phyloP scores from a whole-genome alignment of 2,797 vertebrate species.

The Sparus aurata region DNA sequence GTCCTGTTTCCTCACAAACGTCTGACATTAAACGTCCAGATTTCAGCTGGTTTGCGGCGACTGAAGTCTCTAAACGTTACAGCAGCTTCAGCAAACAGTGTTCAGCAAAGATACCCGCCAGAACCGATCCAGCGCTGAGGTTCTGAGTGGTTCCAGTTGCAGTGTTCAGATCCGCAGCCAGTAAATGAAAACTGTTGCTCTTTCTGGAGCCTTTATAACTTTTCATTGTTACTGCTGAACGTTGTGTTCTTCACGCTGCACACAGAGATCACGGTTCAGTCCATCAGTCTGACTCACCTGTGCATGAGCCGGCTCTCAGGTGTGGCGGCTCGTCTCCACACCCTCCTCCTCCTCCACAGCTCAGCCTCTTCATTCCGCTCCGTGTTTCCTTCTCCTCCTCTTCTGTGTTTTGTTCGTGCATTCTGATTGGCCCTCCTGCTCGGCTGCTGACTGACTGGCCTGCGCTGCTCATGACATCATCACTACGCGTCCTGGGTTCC shows the following conservation, averaged over 20 bases:
- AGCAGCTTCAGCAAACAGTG: not conserved
- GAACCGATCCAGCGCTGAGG: too few species aligned
- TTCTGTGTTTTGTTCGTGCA: constrained; percentile 21
- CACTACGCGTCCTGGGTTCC: constrained; percentile 48
- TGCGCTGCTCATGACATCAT: constrained; percentile 66
- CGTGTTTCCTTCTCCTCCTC: constrained; percentile 15
- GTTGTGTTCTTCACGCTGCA: not conserved
- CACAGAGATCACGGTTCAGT: not conserved
- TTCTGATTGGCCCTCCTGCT: constrained; percentile 3
- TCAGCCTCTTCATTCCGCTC: not conserved
- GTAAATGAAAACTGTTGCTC: too few species aligned
- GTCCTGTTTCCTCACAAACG: too few species aligned
- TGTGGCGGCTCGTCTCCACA: not conserved
- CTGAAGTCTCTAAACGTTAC: too few species aligned
- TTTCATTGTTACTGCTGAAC: constrained; percentile 21
- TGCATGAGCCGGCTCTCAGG: constrained; percentile 10
- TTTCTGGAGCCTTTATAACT: too few species aligned
- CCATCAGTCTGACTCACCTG: constrained; percentile 24
- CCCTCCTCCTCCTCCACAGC: not conserved
- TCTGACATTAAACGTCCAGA: too few species aligned
- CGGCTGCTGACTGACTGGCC: constrained; percentile 22
- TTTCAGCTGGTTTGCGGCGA: too few species aligned
- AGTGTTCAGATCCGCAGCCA: too few species aligned
- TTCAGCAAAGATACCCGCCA: too few species aligned
- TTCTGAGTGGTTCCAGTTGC: too few species aligned